phyloP scores from a whole-genome alignment of 2,797 vertebrate genomes.

The Micromesistius poutassou region DNA sequence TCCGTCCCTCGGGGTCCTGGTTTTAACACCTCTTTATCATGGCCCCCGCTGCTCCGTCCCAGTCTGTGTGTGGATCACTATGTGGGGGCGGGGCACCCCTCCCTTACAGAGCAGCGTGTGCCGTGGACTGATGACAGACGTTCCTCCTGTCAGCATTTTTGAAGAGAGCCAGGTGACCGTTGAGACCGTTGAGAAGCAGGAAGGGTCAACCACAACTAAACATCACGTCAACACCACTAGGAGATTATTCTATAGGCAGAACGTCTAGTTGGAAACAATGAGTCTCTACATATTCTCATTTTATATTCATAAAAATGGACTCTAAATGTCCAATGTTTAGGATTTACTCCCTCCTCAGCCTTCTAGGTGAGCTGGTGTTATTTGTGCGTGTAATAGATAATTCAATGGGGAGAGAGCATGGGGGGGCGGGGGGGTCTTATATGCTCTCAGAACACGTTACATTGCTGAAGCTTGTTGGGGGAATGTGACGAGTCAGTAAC shows the following conservation, averaged over 20 bases:
- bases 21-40: not conserved
- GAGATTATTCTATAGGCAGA: too few relatives aligned
- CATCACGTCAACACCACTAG: not conserved
- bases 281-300: too few relatives aligned
- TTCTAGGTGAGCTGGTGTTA: too few relatives aligned
- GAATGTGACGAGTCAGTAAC: conserved; percentile 67
- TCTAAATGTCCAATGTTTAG: too few relatives aligned
- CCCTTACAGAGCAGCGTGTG: conserved; percentile 25
- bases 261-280: too few relatives aligned
- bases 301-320: too few relatives aligned
- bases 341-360: not conserved
- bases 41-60: not conserved
- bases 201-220: too few relatives aligned
- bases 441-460: conserved; percentile 58
- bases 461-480: conserved; percentile 57
- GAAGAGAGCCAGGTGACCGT: conserved; percentile 62
- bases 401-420: too few relatives aligned
- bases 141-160: conserved; percentile 53
- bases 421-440: conserved; percentile 18
- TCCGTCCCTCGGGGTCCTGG: not conserved
- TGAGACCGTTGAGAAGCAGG: not conserved
- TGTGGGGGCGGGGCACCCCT: not conserved
- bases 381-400: too few relatives aligned
- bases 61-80: not conserved
- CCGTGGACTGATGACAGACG: conserved; percentile 47